A percentile compares a stretch with the other conserved stretches of the same genome.
These are phyloP conservation scores for Drosophila punjabiensis DNA, from an alignment of 1,140 invertebrate species.

Conservation along the genomic window DNA sequence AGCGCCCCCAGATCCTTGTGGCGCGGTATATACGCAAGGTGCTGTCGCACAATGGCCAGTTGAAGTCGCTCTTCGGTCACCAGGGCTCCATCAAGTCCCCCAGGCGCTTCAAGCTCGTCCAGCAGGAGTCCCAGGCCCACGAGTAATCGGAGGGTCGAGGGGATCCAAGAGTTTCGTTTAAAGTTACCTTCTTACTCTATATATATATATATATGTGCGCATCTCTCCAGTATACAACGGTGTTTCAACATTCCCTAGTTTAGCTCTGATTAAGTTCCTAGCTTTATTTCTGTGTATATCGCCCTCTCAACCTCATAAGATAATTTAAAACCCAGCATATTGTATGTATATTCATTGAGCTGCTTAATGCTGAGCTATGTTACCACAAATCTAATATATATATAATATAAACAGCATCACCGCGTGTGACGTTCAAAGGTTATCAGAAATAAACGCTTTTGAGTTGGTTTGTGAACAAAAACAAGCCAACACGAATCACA, in stretches of 20 bases:
- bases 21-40: slow-evolving; percentile 94
- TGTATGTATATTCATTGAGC: slow-evolving; percentile 41
- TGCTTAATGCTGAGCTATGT: slow-evolving; percentile 27
- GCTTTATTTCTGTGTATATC: slow-evolving; percentile 53
- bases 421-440: slow-evolving; percentile 41
- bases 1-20: slow-evolving; percentile 95
- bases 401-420: slow-evolving; percentile 22
- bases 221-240: slow-evolving; percentile 64
- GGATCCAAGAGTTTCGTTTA: slow-evolving; percentile 27
- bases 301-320: slow-evolving; percentile 46
- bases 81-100: slow-evolving; percentile 93
- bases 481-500: slow-evolving; percentile 23
- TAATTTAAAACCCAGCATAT: slow-evolving; percentile 49
- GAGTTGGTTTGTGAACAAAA: slow-evolving; percentile 14
- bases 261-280: slow-evolving; percentile 66
- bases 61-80: slow-evolving; percentile 89
- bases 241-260: slow-evolving; percentile 77
- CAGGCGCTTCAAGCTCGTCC: slow-evolving; percentile 93
- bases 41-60: slow-evolving; percentile 90
- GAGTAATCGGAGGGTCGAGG: slow-evolving; percentile 87
- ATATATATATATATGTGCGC: slow-evolving; percentile 18
- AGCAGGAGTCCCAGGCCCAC: slow-evolving; percentile 95
- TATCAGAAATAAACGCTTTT: slow-evolving; percentile 35
- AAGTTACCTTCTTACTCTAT: slow-evolving; percentile 33
- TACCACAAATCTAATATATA: slow-evolving; percentile 25